Conservation (phyloP, 2,888 invertebrate genomes). For the Abscondita cerata region DNA sequence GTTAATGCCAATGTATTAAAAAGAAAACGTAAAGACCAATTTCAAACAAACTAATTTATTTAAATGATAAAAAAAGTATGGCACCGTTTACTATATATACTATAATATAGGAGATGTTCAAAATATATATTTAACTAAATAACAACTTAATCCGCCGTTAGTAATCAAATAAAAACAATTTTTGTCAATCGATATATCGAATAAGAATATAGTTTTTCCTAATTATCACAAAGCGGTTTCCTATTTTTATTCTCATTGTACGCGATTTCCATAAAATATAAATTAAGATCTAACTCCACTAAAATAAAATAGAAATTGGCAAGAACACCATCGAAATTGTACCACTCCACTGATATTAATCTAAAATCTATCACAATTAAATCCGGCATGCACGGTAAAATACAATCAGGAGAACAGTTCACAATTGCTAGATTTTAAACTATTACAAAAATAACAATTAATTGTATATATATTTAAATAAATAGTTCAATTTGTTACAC, state of each 20-base stretch:
- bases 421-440: conserved; percentile 9
- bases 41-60: no score
- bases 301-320: conserved; percentile 6
- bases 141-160: no score
- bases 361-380: conserved; percentile 30
- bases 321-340: not conserved
- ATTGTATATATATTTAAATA: not conserved
- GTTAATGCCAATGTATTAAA: no score
- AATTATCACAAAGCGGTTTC: no score
- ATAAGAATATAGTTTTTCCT: not conserved
- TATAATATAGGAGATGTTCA: no score
- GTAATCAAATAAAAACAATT: conserved; percentile 4
- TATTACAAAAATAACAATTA: conserved; percentile 32
- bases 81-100: no score
- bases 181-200: not conserved
- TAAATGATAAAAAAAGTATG: no score
- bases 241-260: no score
- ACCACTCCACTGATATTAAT: not conserved
- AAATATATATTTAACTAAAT: no score
- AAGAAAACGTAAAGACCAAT: no score
- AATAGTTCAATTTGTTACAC: conserved; percentile 7
- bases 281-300: not conserved
- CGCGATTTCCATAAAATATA: not conserved
- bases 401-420: conserved; percentile 20
- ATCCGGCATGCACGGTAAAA: conserved; percentile 27